A percentile compares a stretch with the other conserved stretches of the same genome.
These are phyloP conservation scores for Tyto alba DNA, from an alignment of 2,113 vertebrate genomes.

Conservation along the genomic window DNA sequence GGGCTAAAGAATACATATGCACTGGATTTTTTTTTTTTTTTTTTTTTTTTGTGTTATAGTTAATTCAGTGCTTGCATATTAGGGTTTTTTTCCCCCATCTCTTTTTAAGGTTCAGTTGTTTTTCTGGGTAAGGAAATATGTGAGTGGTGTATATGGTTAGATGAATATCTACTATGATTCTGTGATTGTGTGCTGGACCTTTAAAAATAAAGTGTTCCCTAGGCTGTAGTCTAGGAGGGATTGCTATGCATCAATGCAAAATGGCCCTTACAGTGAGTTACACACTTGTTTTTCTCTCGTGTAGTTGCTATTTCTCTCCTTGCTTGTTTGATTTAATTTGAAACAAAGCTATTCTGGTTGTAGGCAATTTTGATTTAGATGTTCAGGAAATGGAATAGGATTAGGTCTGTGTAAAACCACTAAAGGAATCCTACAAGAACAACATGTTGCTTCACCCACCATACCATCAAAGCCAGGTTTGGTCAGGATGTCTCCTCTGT, in stretches of 20 bases:
- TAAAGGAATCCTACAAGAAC: not conserved
- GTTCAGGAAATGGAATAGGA: not conserved
- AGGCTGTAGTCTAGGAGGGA: not conserved
- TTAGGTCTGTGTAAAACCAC: not conserved
- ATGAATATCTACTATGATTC: not conserved
- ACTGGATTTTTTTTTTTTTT: not conserved
- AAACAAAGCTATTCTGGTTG: not conserved
- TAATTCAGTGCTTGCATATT: not conserved
- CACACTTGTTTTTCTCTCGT: not conserved
- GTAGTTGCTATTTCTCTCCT: not conserved
- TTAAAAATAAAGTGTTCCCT: not conserved
- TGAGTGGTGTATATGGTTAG: not conserved
- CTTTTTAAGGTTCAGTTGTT: not conserved
- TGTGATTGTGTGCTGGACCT: not conserved
- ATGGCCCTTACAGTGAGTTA: not conserved
- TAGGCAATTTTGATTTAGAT: not conserved
- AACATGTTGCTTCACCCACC: not conserved
- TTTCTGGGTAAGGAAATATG: not conserved
- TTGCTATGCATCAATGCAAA: not conserved
- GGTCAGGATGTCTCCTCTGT: not conserved
- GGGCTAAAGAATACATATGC: not conserved
- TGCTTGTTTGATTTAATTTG: constrained; percentile 22
- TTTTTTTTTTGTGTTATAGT: not conserved
- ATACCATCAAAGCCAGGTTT: not conserved
- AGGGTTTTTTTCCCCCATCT: rapidly evolving